These are phyloP conservation scores for Liopterus haemorrhoidalis DNA, from an alignment of 2,888 invertebrate genomes.

Conservation along the genomic window DNA sequence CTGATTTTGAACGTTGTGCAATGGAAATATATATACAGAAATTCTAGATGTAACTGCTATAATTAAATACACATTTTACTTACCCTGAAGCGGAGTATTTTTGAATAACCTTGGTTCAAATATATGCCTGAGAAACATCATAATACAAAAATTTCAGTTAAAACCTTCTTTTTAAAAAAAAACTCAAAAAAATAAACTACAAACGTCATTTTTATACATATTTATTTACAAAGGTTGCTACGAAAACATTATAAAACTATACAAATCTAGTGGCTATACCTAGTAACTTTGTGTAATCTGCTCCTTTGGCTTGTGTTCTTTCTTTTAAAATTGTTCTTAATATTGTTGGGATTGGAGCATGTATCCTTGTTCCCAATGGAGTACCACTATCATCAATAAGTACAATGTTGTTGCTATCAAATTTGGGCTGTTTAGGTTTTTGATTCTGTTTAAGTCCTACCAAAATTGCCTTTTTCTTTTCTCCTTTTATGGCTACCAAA, in stretches of 20 bases:
- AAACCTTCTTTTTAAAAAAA: neutral
- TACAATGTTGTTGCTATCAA: conserved; percentile 94
- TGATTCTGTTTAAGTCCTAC: conserved; percentile 85
- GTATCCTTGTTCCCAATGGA: conserved; percentile 91
- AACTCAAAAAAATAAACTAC: neutral
- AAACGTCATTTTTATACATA: too few species aligned
- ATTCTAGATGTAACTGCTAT: neutral
- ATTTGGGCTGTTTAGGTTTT: conserved; percentile 74
- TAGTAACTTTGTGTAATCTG: conserved; percentile 87
- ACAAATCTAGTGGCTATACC: conserved; percentile 86
- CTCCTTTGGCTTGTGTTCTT: conserved; percentile 72
- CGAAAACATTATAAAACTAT: too few species aligned
- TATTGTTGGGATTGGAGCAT: conserved; percentile 89
- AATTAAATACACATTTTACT: neutral
- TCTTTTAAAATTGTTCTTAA: conserved; percentile 78
- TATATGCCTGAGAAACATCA: too few species aligned
- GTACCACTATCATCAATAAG: conserved; percentile 91
- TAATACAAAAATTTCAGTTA: neutral
- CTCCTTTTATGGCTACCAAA: conserved; percentile 87
- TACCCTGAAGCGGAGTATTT: neutral
- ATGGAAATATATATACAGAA: neutral
- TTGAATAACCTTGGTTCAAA: neutral
- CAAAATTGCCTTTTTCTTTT: conserved; percentile 88
- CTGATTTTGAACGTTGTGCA: too few species aligned
- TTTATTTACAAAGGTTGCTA: too few species aligned